Evolutionary conservation across 2,888 invertebrate genomes (phyloP), one percentile per base, ranked within the genome.

Genomic region (Xylota sylvarum): DNA sequence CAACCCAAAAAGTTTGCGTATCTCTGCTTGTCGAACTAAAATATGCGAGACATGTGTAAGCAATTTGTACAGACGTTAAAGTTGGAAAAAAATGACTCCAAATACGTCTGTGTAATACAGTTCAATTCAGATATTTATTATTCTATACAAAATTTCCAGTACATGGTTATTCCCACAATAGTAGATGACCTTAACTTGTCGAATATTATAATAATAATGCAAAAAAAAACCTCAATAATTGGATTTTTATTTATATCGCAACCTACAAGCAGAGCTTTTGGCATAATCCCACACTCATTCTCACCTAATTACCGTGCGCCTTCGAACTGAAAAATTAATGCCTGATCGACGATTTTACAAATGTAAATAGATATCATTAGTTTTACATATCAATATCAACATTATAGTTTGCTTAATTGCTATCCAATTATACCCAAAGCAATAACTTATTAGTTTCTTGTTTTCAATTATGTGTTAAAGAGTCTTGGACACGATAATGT

Each of bases 321-420:
- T n/a, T 4, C 32, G 48, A 64, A 32, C 14, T 64, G 17, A 30
- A 65, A 35, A 65, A 35, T 65, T 7, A 43, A 65, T 48, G 32
- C 32, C 32, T 32, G 7, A 23, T 23, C 32, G 32, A 32, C 32
- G 7, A 2, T 30, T 30, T 30, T 23, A 19, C 19, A 19, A 10
- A 60, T 60, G 23, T 12, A 27, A 23, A 40, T 40, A n/a, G 5
- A 4, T n/a, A 14, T 14, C 30, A 55, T 55, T 30, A 32, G 14
- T 7, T 32, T 30, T 10, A 30, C 6, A n/a, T 43, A 62, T 60
- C 37, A 60, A n/a, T n/a, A 23, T 10, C 27, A 9, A 10, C 9
- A 14, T 32, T 17, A 30, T 55, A 4, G 30, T 43, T 43, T 32
- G 5, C 9, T 32, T 58, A 58, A 58, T 72, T 48, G 58, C 19